Evolutionary conservation across 2,888 invertebrate genomes (phyloP), one percentile per base, ranked within the genome.

Genomic region (Camptogramma bilineatum): DNA sequence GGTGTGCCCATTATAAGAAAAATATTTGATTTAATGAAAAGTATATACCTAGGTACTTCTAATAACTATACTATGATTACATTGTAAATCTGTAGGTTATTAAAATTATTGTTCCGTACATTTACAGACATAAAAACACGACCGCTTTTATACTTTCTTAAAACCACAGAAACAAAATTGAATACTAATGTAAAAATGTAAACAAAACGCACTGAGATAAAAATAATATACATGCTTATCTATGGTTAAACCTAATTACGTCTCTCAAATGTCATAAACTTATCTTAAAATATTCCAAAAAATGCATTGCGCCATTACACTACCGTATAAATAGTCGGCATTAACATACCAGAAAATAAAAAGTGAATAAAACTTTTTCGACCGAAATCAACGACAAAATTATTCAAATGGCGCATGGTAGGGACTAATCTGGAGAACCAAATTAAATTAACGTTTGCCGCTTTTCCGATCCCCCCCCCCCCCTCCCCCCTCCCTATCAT

Each of bases 361-460:
- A 71, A 67, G 61, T 67, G 62, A 68, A 71, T 73, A 71, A 71
- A 73, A 68, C 69, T 66, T 76, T 75, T 82, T 84, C 77, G 71
- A 73, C 71, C 73, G 66, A 77, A 80, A 80, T 81, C 79, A 81
- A 87, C 75, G 83, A 76, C 76, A 74, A 77, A 88, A 87, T 88
- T 88, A 89, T 89, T 85, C 81, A 87, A 88, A 87, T 85, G 73
- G 75, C 74, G 67, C 69, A 71, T 77, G 76, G 75, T 78, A 75
- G 77, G 78, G 80, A 80, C 78, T 78, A 75, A 81, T 79, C 78
- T 77, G 70, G 77, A 81, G 77, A 79, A 70, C 76, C 75, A 78
- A 82, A 86, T 87, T 85, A 86, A 87, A 86, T 81, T 77, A 82
- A 81, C 79, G 83, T 85, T 83, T 86, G 82, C 83, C 84, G 83